phyloP scores from a whole-genome alignment of 37 sponge, comb jelly and placozoan genomes.

The Dysidea cf. avara region DNA sequence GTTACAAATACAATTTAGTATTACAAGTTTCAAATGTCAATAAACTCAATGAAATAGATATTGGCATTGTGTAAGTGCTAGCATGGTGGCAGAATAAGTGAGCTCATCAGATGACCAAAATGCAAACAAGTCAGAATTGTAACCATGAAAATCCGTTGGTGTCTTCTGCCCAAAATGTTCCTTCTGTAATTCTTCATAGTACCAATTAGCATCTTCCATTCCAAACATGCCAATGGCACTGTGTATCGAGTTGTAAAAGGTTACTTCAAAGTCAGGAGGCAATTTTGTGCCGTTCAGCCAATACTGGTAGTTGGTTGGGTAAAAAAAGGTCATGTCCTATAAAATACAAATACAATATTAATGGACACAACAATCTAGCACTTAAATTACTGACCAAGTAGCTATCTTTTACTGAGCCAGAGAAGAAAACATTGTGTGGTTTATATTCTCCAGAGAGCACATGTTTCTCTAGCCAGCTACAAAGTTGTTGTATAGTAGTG shows the following conservation, averaged over 20 bases:
- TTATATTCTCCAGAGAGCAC: slow-evolving; percentile 14
- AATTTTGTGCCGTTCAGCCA: slow-evolving; percentile 39
- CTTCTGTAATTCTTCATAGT: slow-evolving; percentile 17
- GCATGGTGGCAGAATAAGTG: slow-evolving; percentile 41
- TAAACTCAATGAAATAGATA: background rate
- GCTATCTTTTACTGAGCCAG: slow-evolving; percentile 46
- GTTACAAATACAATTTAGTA: too few relatives aligned
- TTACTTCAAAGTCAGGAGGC: background rate
- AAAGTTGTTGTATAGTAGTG: background rate
- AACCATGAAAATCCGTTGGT: slow-evolving; percentile 50
- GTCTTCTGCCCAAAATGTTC: slow-evolving; percentile 30
- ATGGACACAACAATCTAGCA: too few relatives aligned
- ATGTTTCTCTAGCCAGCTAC: slow-evolving; percentile 35
- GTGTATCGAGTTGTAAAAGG: background rate
- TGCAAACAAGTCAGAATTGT: slow-evolving; percentile 30
- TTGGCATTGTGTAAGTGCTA: slow-evolving; percentile 53
- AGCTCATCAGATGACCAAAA: slow-evolving; percentile 56
- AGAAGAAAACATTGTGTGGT: slow-evolving; percentile 51
- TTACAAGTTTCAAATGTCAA: too few relatives aligned
- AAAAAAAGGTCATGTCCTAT: slow-evolving; percentile 43
- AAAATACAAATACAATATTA: too few relatives aligned
- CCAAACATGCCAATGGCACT: slow-evolving; percentile 28
- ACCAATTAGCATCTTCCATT: slow-evolving; percentile 25
- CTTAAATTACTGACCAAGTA: too few relatives aligned
- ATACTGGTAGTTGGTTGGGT: slow-evolving; percentile 29